These are phyloP conservation scores for Gymnosoma rotundatum DNA, from an alignment of 2,888 invertebrate species.

Conservation along the genomic window DNA sequence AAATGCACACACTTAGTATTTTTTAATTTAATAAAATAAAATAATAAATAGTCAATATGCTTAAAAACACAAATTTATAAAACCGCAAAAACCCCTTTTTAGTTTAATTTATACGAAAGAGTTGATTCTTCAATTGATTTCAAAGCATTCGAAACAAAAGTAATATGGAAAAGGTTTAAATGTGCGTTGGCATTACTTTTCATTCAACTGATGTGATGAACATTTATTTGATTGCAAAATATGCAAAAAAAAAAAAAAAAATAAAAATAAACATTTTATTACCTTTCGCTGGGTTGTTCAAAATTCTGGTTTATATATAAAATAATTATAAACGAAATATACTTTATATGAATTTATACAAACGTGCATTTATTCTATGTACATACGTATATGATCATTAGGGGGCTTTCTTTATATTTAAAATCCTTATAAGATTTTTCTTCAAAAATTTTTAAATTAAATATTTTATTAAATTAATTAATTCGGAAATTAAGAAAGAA, in stretches of 20 bases:
- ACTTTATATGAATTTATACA: neutral
- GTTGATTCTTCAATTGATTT: neutral
- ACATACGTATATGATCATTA: too few relatives aligned
- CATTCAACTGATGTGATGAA: neutral
- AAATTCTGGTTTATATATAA: neutral
- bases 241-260: neutral
- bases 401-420: too few relatives aligned
- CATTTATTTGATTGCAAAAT: slow-evolving; percentile 25
- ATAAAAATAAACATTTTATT: slow-evolving; percentile 75
- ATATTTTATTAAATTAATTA: too few relatives aligned
- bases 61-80: too few relatives aligned
- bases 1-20: too few relatives aligned
- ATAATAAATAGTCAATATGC: too few relatives aligned
- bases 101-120: too few relatives aligned
- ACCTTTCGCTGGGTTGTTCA: slow-evolving; percentile 67
- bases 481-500: too few relatives aligned
- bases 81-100: neutral
- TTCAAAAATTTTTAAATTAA: too few relatives aligned
- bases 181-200: neutral
- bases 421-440: too few relatives aligned
- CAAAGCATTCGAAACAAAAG: neutral
- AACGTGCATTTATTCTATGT: too few relatives aligned
- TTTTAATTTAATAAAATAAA: too few relatives aligned
- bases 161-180: neutral
- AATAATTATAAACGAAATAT: neutral